A percentile compares a stretch with the other conserved stretches of the same genome.
These are phyloP conservation scores for Cheilosia vulpina DNA, from an alignment of 2,888 invertebrate genomes.

Conservation along the genomic window DNA sequence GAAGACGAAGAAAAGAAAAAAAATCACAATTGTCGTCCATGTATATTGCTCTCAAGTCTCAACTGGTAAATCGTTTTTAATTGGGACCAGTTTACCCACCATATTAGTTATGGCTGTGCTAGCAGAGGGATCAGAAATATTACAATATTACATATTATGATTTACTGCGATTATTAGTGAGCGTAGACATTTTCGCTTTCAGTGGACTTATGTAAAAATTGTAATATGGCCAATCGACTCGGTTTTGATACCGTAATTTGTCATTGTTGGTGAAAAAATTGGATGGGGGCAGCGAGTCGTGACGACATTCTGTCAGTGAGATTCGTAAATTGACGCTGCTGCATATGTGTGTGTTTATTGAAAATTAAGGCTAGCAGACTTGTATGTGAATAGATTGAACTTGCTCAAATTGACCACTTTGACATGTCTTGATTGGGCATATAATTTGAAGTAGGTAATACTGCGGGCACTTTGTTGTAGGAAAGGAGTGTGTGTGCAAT, in stretches of 20 bases:
- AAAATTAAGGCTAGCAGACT: slow-evolving; percentile 3
- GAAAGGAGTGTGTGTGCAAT: slow-evolving; percentile 4
- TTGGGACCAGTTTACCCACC: slow-evolving; percentile 63
- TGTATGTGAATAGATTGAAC: not conserved
- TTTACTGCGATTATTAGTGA: slow-evolving; percentile 43
- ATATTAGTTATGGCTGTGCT: slow-evolving; percentile 43
- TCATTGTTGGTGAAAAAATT: slow-evolving; percentile 29
- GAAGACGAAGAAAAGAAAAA: slow-evolving; percentile 16
- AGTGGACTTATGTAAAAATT: slow-evolving; percentile 26
- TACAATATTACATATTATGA: slow-evolving; percentile 58
- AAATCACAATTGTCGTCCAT: slow-evolving; percentile 58
- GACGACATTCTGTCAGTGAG: slow-evolving; percentile 15
- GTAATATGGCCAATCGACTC: slow-evolving; percentile 37
- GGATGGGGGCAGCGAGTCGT: slow-evolving; percentile 1
- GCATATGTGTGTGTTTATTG: not conserved
- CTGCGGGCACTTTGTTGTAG: not conserved
- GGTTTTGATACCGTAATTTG: slow-evolving; percentile 21
- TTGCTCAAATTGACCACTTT: slow-evolving; percentile 9
- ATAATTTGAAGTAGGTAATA: not conserved
- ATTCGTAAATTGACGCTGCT: not conserved
- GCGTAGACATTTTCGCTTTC: slow-evolving; percentile 2
- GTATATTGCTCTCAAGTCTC: slow-evolving; percentile 46
- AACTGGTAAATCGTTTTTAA: slow-evolving; percentile 66
- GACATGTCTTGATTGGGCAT: not conserved
- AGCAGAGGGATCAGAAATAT: slow-evolving; percentile 36